Evolutionary conservation across 1,140 invertebrate species (phyloP).

Genomic region (Calliopsis andreniformis): DNA sequence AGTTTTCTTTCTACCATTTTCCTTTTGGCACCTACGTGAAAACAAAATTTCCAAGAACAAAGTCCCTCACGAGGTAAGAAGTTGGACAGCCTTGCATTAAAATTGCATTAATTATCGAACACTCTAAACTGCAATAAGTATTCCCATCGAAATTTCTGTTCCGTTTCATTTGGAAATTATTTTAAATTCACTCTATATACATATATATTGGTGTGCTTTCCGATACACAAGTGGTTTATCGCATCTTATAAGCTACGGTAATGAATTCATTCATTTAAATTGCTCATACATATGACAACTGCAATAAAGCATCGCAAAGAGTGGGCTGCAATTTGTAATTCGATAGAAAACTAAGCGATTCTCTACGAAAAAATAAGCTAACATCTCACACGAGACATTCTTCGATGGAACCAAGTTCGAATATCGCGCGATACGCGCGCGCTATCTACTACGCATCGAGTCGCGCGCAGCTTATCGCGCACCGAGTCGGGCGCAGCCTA

Average conservation of each 20-base stretch:
- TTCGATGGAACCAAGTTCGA: neutral
- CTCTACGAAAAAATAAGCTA: neutral
- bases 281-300: neutral
- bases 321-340: neutral
- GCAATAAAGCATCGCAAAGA: neutral
- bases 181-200: conserved; percentile 23
- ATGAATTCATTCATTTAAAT: neutral
- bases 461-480: no score
- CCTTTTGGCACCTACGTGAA: conserved; percentile 46
- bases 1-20: conserved; percentile 24
- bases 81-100: conserved; percentile 42
- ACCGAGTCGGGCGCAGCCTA: no score
- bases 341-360: neutral
- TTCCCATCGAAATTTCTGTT: neutral
- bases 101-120: conserved; percentile 21
- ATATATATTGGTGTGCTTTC: neutral
- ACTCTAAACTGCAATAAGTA: conserved; percentile 18
- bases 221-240: neutral
- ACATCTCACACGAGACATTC: neutral
- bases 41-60: conserved; percentile 21
- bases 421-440: neutral
- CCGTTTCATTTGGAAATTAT: conserved; percentile 11
- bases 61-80: conserved; percentile 20
- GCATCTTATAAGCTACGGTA: neutral
- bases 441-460: no score